A percentile compares a stretch with the other conserved stretches of the same genome.
phyloP scores from a whole-genome alignment of 2,888 invertebrate genomes.

The Chamaedrilus cognettii region DNA sequence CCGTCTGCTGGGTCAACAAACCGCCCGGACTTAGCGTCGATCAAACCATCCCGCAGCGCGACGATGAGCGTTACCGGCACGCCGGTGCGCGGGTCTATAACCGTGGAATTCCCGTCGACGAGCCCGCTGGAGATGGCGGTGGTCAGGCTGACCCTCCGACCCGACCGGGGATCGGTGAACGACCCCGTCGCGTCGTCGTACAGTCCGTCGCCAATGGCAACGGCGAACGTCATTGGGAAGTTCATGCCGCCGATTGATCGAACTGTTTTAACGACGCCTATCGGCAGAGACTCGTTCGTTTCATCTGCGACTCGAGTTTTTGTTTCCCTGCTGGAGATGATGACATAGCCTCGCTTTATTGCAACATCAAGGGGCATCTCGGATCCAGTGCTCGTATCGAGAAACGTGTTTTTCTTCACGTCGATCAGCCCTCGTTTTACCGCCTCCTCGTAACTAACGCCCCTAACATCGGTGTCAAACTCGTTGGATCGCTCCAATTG shows the following conservation, averaged over 20 bases:
- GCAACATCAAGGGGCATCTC: conserved; percentile 40
- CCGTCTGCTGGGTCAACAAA: conserved; percentile 69
- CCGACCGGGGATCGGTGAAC: conserved; percentile 71
- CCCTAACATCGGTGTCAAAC: conserved; percentile 30
- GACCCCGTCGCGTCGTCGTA: conserved; percentile 58
- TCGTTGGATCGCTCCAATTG: neutral
- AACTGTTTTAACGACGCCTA: neutral
- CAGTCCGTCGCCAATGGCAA: conserved; percentile 59
- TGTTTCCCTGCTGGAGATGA: conserved; percentile 34
- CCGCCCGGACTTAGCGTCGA: conserved; percentile 69
- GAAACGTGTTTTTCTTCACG: conserved; percentile 35
- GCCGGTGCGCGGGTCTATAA: conserved; percentile 23
- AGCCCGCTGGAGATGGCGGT: conserved; percentile 21
- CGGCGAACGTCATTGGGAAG: conserved; percentile 15
- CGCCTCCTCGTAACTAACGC: conserved; percentile 39
- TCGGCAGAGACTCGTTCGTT: conserved; percentile 19
- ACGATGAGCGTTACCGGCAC: conserved; percentile 22
- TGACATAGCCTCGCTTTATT: conserved; percentile 38
- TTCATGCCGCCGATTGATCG: conserved; percentile 11
- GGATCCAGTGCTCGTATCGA: conserved; percentile 42
- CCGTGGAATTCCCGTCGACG: conserved; percentile 25
- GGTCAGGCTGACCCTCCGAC: conserved; percentile 71
- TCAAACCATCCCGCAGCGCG: conserved; percentile 76
- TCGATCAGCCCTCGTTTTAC: conserved; percentile 38
- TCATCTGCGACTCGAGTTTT: conserved; percentile 26